phyloP scores from a whole-genome alignment of 2,888 invertebrate species.

The Dusona sp. region DNA sequence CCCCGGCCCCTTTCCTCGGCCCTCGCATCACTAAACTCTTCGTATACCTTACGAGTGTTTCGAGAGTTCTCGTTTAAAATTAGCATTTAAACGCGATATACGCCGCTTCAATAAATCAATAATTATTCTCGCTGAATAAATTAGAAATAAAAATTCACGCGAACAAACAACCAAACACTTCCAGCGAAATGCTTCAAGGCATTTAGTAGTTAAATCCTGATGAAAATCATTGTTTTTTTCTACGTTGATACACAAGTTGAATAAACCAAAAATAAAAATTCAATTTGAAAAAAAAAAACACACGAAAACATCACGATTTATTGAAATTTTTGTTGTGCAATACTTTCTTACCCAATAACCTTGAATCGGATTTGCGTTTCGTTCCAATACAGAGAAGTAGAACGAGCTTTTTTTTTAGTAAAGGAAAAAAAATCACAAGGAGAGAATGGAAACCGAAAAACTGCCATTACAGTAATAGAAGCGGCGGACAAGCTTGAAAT shows the following conservation, averaged over 20 bases:
- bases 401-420: no score
- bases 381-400: no score
- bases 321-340: not conserved
- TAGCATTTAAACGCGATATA: constrained; percentile 6
- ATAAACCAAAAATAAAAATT: no score
- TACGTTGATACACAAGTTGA: no score
- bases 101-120: constrained; percentile 14
- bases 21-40: not conserved
- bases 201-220: not conserved
- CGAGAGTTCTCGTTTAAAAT: constrained; percentile 19
- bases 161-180: constrained; percentile 19
- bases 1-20: not conserved
- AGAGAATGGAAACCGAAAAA: no score
- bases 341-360: no score
- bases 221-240: not conserved
- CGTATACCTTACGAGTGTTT: constrained; percentile 5
- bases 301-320: no score
- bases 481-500: no score
- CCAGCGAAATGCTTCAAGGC: not conserved
- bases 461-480: no score
- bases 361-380: no score
- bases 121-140: constrained; percentile 25
- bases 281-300: not conserved
- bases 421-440: no score
- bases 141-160: constrained; percentile 19